Conservation (phyloP, 2,888 invertebrate species). For the Callinectes sapidus region DNA sequence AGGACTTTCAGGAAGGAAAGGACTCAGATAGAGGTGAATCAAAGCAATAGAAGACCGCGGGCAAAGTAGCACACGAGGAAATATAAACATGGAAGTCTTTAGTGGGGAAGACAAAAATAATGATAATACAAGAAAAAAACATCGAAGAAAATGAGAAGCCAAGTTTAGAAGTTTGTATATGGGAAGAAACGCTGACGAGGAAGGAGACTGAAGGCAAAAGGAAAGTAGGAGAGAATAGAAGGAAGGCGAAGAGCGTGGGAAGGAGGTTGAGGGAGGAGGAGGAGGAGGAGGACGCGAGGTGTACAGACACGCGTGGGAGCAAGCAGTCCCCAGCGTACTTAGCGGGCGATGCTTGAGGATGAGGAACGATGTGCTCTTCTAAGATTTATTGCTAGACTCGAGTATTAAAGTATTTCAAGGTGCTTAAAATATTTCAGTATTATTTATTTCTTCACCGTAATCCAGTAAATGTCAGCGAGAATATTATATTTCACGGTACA, state of each 20-base stretch:
- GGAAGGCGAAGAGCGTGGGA: not conserved
- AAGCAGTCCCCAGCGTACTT: constrained; percentile 1
- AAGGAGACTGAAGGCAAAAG: not conserved
- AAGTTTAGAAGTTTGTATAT: not conserved
- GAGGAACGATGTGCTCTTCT: not conserved
- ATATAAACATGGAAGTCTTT: not conserved
- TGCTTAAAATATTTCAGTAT: constrained; percentile 21
- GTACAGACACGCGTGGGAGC: not conserved
- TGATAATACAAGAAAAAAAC: not conserved
- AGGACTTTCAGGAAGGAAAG: not conserved
- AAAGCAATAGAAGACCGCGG: not conserved
- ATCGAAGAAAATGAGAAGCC: not conserved
- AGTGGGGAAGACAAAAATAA: not conserved
- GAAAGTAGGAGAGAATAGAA: not conserved
- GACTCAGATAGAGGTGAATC: not conserved
- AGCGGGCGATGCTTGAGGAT: not conserved
- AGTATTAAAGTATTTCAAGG: constrained; percentile 21
- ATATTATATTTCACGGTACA: not conserved
- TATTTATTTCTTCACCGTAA: constrained; percentile 3
- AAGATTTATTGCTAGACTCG: constrained; percentile 7
- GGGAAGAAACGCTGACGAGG: not conserved
- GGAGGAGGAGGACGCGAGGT: not conserved
- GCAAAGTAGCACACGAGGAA: not conserved
- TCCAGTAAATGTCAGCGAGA: constrained; percentile 21
- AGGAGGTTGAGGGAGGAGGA: not conserved